A percentile compares a stretch with the other conserved stretches of the same genome.
phyloP scores from a whole-genome alignment of 1,140 invertebrate species.

The Episyrphus balteatus region DNA sequence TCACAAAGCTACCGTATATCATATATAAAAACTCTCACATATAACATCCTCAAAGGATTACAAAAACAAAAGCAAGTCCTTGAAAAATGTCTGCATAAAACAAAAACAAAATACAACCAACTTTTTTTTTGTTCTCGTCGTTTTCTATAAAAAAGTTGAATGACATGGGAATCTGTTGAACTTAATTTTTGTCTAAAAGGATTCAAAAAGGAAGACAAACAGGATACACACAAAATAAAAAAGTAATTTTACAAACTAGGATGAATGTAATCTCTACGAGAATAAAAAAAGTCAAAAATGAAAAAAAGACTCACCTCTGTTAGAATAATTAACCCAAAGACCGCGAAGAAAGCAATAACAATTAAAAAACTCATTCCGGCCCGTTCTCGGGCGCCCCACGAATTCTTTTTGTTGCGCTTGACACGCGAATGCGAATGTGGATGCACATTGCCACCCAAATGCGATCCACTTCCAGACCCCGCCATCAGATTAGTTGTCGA shows the following conservation, averaged over 20 bases:
- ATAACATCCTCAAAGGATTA: too few species aligned
- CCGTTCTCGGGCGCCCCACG: conserved; percentile 54
- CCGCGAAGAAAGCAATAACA: conserved; percentile 79
- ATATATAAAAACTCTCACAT: too few species aligned
- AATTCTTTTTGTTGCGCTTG: conserved; percentile 27
- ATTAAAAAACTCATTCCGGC: conserved; percentile 79
- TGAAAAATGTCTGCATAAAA: too few species aligned
- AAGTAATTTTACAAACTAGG: neutral
- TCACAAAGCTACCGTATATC: too few species aligned
- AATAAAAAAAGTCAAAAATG: too few species aligned
- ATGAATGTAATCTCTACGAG: too few species aligned
- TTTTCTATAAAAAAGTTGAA: too few species aligned
- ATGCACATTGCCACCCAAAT: conserved; percentile 17
- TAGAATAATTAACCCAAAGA: conserved; percentile 72
- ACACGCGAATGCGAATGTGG: conserved; percentile 20
- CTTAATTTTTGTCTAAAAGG: too few species aligned
- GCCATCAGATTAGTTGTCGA: neutral
- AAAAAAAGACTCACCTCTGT: conserved; percentile 51
- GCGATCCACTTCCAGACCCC: conserved; percentile 9
- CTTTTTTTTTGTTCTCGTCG: too few species aligned
- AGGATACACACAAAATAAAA: neutral
- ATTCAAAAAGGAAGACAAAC: neutral
- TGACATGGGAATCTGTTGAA: too few species aligned
- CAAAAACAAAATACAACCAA: too few species aligned
- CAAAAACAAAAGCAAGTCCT: too few species aligned